Evolutionary conservation across 2,113 vertebrate species (phyloP).

Genomic region (Patagioenas fasciata): DNA sequence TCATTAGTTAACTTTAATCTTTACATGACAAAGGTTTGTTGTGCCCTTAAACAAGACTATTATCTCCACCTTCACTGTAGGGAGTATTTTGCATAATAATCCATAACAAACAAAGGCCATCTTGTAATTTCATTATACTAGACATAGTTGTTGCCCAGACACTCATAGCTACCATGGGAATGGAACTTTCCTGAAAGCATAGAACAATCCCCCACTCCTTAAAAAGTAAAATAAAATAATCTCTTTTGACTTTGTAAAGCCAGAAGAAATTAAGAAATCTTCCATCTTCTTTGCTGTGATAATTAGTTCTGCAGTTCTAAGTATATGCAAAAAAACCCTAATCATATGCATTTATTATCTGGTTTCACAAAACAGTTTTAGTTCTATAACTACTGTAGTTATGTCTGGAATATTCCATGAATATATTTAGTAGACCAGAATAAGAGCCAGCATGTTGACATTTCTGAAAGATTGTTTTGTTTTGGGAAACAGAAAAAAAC

Average conservation of each 20-base stretch:
- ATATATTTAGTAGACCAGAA: neutral
- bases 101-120: neutral
- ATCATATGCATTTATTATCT: neutral
- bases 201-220: neutral
- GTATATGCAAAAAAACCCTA: neutral
- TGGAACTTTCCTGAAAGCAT: neutral
- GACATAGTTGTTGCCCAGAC: neutral
- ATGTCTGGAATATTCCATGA: neutral
- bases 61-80: neutral
- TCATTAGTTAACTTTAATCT: neutral
- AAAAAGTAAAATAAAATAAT: neutral
- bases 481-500: neutral
- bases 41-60: neutral
- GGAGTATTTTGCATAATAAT: neutral
- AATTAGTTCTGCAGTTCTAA: neutral
- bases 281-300: neutral
- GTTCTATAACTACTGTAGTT: neutral
- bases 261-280: neutral
- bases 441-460: neutral
- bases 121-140: neutral
- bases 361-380: neutral
- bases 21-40: neutral
- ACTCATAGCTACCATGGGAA: neutral
- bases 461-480: neutral
- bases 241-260: neutral